Evolutionary conservation across 2,888 invertebrate species (phyloP).

Genomic region (Hypena proboscidalis): DNA sequence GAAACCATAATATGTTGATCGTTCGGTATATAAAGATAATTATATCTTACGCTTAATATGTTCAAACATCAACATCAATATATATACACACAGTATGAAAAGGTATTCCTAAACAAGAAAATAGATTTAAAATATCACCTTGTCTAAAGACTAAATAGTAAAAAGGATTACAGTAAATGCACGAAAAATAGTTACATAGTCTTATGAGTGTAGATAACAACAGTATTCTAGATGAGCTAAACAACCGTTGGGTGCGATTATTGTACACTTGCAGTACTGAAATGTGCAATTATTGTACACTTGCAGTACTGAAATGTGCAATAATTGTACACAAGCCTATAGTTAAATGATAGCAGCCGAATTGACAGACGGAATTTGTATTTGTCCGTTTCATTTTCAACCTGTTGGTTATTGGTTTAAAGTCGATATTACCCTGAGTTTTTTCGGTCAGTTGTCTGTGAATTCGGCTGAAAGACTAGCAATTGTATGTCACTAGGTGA

Average conservation of each 20-base stretch:
- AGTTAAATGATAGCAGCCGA: conserved; percentile 50
- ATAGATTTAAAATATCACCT: conserved; percentile 80
- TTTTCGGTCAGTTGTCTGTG: conserved; percentile 21
- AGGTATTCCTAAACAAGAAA: conserved; percentile 68
- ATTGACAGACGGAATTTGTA: conserved; percentile 29
- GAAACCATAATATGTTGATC: conserved; percentile 25
- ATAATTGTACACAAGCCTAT: conserved; percentile 65
- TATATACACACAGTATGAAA: conserved; percentile 71
- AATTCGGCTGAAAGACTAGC: conserved; percentile 42
- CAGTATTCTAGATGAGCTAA: conserved; percentile 61
- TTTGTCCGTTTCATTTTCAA: conserved; percentile 29
- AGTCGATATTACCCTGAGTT: conserved; percentile 33
- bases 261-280: conserved; percentile 27
- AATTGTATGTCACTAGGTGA: conserved; percentile 30
- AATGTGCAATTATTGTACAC: conserved; percentile 20
- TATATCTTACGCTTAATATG: conserved; percentile 63
- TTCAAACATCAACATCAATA: conserved; percentile 73
- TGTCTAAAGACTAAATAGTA: conserved; percentile 76
- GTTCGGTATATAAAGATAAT: conserved; percentile 49
- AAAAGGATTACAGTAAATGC: conserved; percentile 84
- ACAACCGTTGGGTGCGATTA: conserved; percentile 65
- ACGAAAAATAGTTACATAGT: conserved; percentile 83
- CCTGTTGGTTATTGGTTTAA: conserved; percentile 22
- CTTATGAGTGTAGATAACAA: conserved; percentile 69
- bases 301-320: conserved; percentile 32